Evolutionary conservation across 1,140 invertebrate species (phyloP), one percentile per base, ranked within the genome.

Genomic region (Magallana ariakensis): DNA sequence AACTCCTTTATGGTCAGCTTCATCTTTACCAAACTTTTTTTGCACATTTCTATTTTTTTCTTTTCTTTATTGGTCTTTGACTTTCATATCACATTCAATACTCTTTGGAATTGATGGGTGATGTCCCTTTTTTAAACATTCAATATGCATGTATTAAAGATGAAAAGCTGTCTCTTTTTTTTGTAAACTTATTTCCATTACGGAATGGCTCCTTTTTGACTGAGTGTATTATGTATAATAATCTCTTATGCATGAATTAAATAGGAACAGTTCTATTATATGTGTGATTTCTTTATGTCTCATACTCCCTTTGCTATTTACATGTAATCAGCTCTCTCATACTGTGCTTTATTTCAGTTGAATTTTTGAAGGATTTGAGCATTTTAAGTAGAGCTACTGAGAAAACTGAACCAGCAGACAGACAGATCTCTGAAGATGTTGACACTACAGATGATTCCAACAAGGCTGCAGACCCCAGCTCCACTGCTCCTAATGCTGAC

Each of bases 381-480:
- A 86, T 86, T 62, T 55, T 89, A 70, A 89, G 88, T 60, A 66
- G 88, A 57, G 88, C 88, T 15, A 89, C 88, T 5, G 88, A 89
- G 57, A 87, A 89, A 62, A 89, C 88, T 16, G 88, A 89, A 66
- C 82, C 82, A 84, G n/a, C 46, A 4, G 80, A 82, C 10, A 10
- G 26, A 53, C 26, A 46, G 26, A 33, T 19, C 22, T 11, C 53
- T 2, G 33, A 56, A 13, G 80, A 82, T 75, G 54, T 82, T 4
- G 46, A 82, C 15, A 56, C 80, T 9, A 55, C 46, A 0, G 80
- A 82, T 7, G 80, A 82, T 22, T 82, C 80, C 15, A 80, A 86
- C 16, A 54, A 75, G 8, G 22, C 80, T 10, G 22, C 13, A 15
- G 54, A 58, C n/a, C 56, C 60, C 53, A 46, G 70, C 7, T 81